These are phyloP conservation scores for Micromussa lordhowensis DNA, from an alignment of 92 coral and sea anemone genomes.

Conservation along the genomic window DNA sequence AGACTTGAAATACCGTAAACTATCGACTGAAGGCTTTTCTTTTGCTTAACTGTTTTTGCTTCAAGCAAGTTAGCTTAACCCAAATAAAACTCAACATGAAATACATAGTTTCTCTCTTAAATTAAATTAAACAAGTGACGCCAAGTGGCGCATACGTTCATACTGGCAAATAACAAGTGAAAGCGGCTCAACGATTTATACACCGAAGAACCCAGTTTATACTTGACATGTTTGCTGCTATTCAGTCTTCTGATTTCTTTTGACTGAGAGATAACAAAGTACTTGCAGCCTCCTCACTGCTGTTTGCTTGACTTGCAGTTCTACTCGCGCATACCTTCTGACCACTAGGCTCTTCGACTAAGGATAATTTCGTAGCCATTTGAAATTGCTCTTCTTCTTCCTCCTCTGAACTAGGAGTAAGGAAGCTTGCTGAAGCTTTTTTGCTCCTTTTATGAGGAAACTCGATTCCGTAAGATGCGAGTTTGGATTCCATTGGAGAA, in stretches of 20 bases:
- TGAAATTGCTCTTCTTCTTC: constrained; percentile 49
- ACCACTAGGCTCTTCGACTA: constrained; percentile 7
- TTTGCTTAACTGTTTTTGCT: too few species aligned
- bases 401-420: constrained; percentile 32
- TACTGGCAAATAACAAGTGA: too few species aligned
- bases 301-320: constrained; percentile 9
- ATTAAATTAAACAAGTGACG: too few species aligned
- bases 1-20: too few species aligned
- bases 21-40: too few species aligned
- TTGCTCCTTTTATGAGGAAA: constrained; percentile 33
- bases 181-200: too few species aligned
- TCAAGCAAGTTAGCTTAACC: too few species aligned
- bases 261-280: constrained; percentile 23
- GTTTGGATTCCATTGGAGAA: constrained; percentile 40
- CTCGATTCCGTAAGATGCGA: constrained; percentile 37
- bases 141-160: too few species aligned
- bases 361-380: constrained; percentile 46
- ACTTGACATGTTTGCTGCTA: too few species aligned
- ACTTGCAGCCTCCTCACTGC: constrained; percentile 30
- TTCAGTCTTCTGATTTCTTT: neutral
- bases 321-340: neutral
- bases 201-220: too few species aligned
- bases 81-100: too few species aligned
- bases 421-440: neutral
- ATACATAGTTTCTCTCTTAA: too few species aligned